These are phyloP conservation scores for Branchipolynoe longqiensis DNA, from an alignment of 2,888 invertebrate species.

Conservation along the genomic window DNA sequence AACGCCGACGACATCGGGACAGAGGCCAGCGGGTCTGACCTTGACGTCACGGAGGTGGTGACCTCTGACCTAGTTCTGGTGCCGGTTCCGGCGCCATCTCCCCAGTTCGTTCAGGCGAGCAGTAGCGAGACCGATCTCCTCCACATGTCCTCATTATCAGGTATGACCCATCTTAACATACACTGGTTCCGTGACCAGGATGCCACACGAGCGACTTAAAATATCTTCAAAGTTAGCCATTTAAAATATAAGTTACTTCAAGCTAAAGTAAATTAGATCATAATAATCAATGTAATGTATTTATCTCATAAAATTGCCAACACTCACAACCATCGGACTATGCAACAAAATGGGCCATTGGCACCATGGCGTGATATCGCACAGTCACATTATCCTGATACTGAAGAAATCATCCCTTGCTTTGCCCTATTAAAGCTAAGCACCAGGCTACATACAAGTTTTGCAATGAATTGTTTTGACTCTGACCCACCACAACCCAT, in stretches of 20 bases:
- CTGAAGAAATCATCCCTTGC: too few species aligned
- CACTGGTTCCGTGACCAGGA: too few species aligned
- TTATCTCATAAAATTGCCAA: too few species aligned
- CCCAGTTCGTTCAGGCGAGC: conserved; percentile 69
- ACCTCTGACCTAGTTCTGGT: conserved; percentile 63
- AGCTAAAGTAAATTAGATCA: not conserved
- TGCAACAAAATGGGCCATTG: too few species aligned
- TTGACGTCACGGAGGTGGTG: conserved; percentile 36
- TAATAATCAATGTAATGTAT: not conserved
- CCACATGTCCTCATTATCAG: conserved; percentile 75
- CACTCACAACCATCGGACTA: not conserved
- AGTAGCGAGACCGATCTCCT: conserved; percentile 64
- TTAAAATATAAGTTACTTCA: too few species aligned
- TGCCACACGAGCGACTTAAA: not conserved
- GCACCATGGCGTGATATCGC: not conserved
- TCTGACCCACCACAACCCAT: too few species aligned
- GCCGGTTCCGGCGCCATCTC: conserved; percentile 65
- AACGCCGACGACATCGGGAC: conserved; percentile 15
- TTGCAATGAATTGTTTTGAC: too few species aligned
- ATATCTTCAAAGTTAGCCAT: too few species aligned
- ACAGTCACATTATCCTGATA: not conserved
- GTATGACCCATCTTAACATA: conserved; percentile 62
- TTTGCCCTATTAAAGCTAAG: too few species aligned
- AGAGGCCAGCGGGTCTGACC: conserved; percentile 21
- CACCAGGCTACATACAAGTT: too few species aligned